These are phyloP conservation scores for Fistularia commersonii DNA, from an alignment of 2,797 vertebrate species.

Conservation along the genomic window DNA sequence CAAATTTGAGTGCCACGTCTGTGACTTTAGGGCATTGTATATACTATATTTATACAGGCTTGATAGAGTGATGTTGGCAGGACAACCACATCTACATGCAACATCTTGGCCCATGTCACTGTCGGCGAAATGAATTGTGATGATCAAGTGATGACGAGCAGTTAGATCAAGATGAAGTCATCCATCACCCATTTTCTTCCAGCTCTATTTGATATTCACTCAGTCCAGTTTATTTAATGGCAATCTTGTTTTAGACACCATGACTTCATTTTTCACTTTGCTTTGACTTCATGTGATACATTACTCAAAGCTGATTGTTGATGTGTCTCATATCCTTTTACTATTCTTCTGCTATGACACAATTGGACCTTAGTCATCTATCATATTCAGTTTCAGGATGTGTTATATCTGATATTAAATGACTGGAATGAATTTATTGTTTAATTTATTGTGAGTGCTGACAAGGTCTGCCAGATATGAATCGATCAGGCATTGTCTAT, in stretches of 20 bases:
- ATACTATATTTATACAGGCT: too few species aligned
- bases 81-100: constrained; percentile 13
- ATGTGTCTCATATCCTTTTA: not conserved
- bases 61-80: not conserved
- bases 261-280: not conserved
- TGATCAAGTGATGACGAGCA: constrained; percentile 39
- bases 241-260: too few species aligned
- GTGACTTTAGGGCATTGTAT: too few species aligned
- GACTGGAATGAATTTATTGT: too few species aligned
- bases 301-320: not conserved
- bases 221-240: too few species aligned
- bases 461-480: not conserved
- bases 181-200: constrained; percentile 21
- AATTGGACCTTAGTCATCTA: not conserved
- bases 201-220: too few species aligned
- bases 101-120: constrained; percentile 17
- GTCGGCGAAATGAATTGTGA: constrained; percentile 20
- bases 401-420: not conserved
- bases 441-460: not conserved
- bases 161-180: constrained; percentile 10
- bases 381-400: not conserved
- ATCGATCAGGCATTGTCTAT: too few species aligned
- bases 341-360: not conserved
- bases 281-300: not conserved
- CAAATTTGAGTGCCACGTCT: too few species aligned